These are phyloP conservation scores for Rotaria socialis DNA, from an alignment of 2,888 invertebrate species.

Conservation along the genomic window DNA sequence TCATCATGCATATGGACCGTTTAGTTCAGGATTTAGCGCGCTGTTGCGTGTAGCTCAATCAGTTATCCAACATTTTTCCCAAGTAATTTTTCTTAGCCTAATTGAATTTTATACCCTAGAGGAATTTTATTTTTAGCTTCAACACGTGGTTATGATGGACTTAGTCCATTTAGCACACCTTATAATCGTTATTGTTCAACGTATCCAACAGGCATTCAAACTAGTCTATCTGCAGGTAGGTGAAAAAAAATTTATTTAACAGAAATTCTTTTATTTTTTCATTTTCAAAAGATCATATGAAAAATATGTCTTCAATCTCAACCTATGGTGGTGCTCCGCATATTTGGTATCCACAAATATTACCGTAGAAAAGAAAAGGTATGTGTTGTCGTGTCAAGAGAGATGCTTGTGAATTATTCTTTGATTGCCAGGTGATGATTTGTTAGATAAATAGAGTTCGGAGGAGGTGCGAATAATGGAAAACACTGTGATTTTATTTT, in stretches of 20 bases:
- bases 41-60: conserved; percentile 13
- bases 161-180: conserved; percentile 32
- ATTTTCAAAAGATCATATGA: background rate
- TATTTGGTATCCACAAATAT: background rate
- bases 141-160: conserved; percentile 23
- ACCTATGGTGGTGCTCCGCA: background rate
- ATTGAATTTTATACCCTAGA: background rate
- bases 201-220: background rate
- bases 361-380: background rate
- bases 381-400: background rate
- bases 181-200: conserved; percentile 30
- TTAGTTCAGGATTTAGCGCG: background rate
- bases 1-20: background rate
- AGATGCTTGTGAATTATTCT: background rate
- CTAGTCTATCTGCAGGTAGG: background rate
- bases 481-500: background rate
- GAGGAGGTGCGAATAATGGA: background rate
- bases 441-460: background rate
- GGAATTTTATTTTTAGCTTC: background rate
- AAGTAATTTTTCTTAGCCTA: background rate
- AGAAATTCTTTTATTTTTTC: background rate
- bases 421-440: background rate
- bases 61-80: conserved; percentile 21
- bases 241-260: background rate
- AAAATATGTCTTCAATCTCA: conserved; percentile 1